Base-by-base conservation (phyloP, 2,113 vertebrate genomes). In the Brachionichthys hirsutus region DNA sequence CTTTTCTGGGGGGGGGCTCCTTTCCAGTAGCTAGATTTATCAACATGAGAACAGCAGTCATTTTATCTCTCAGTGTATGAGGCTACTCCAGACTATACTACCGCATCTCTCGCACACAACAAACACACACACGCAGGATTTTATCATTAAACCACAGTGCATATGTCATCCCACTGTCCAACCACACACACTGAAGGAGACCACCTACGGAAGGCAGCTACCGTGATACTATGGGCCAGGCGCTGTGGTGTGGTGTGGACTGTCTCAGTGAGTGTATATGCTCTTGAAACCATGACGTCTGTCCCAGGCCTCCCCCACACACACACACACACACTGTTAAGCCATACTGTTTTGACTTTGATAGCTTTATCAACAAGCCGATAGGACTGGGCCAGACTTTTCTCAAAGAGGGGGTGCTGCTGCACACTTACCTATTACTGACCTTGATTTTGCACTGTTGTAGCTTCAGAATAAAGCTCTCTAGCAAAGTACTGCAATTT, bases 1-100 rank as follows among this genome's bases (percentile, higher is more conserved):
- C 45, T 41, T 63, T 43, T 67, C 48, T 42, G 24, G 47, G 30
- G 40, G 17, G 49, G 69, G 67, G 61, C 75, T 74, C 54, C n/a
- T 22, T 47, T 63, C 54, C 74, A 80, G 80, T 80, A 71, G 83
- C 74, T 56, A 4, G 2, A 67, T 24, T n/a, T 75, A 62, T 82
- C 81, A 70, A 80, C 77, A 82, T 77, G 80, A 82, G 68, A 75
- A 78, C 70, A 74, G 52, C 69, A 74, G 72, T 57, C 75, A 67
- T 73, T 78, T 82, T 82, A 82, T 86, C 78, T 81, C 47, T 69
- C 56, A 18, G 65, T 49, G 51, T 35, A 53, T 35, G 64, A 54
- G 43, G 53, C 65, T 67, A 55, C 50, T 77, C 73, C 69, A 50
- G 61, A 67, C 75, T 70, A 47, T 47, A 66, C 77, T 71, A 65